Base-by-base conservation (phyloP, 2,888 invertebrate genomes). In the Melanostoma mellinum region DNA sequence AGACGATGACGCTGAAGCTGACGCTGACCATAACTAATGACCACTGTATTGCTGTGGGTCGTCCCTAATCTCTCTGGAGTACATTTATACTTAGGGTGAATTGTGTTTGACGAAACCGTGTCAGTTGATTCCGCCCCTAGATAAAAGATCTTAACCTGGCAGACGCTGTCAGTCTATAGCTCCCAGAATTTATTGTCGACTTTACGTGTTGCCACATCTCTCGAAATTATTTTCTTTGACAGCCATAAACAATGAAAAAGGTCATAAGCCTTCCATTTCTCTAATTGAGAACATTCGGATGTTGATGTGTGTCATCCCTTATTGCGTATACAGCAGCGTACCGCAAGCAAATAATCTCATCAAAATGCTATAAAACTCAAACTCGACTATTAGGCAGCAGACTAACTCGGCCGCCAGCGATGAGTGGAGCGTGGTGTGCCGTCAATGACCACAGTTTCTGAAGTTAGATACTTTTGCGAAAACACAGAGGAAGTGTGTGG, bases 361-460 rank as follows among this genome's bases (percentile, higher is more conserved):
- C 77, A 82, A 77, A 77, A 82, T 8, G 65, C 50, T 33, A 82
- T 82, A 82, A 82, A 82, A 77, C 71, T 42, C 65, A 68, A 67
- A 68, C 52, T 73, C 56, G 77, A 48, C 77, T 63, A 63, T 60
- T 60, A 56, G 72, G 55, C 33, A 42, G 56, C 40, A 53, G 58
- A 46, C 36, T 75, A 38, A 50, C 32, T 42, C 40, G 42, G 9
- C 40, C 30, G 38, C 6, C 30, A 38, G 1, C 33, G 33, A 20
- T 20, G 20, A 20, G 20, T 20, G 20, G 20, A 20, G 20, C 20
- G 33, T 8, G 8, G 58, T n/a, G 5, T 44, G 32, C 10, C 20
- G 67, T 67, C 40, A 65, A 69, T 61, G 46, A n/a, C 44, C 53
- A 10, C 20, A 63, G 52, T 52, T 10, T 73, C 20, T 20, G 20